Percentiles rank a stretch among this genome's conserved stretches.
Evolutionary conservation across 2,797 vertebrate genomes (phyloP).

Genomic region (Siniperca undulata): DNA sequence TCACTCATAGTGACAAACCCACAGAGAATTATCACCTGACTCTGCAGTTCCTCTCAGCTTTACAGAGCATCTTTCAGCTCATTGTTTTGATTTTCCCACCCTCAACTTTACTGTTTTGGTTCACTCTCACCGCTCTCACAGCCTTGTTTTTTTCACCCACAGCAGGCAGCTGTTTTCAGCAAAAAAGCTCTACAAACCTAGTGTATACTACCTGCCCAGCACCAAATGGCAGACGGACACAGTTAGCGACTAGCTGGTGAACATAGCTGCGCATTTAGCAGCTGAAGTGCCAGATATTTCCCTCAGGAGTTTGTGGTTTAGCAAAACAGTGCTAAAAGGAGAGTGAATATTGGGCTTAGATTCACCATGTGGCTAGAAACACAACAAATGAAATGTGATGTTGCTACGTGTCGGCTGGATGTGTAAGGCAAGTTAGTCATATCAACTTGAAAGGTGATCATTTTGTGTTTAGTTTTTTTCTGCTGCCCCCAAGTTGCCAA

Average conservation of each 20-base stretch:
- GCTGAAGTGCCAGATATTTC: neutral
- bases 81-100: neutral
- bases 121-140: neutral
- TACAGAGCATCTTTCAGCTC: neutral
- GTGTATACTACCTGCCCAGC: no score
- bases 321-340: neutral
- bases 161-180: neutral
- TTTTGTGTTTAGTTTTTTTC: conserved; percentile 1
- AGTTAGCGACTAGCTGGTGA: neutral
- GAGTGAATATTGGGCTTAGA: no score
- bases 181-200: neutral
- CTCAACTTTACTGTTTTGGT: neutral
- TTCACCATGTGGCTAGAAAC: neutral
- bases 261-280: neutral
- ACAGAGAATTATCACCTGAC: neutral
- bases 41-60: neutral
- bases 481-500: neutral
- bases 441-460: neutral
- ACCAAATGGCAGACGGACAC: neutral
- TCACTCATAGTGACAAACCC: neutral
- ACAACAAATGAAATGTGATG: neutral
- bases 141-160: neutral
- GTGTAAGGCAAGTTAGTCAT: neutral
- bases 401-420: neutral
- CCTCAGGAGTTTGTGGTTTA: neutral